A percentile compares a stretch with the other conserved stretches of the same genome.
Conservation (phyloP, 2,113 vertebrate species). For the Dipodomys merriami region DNA sequence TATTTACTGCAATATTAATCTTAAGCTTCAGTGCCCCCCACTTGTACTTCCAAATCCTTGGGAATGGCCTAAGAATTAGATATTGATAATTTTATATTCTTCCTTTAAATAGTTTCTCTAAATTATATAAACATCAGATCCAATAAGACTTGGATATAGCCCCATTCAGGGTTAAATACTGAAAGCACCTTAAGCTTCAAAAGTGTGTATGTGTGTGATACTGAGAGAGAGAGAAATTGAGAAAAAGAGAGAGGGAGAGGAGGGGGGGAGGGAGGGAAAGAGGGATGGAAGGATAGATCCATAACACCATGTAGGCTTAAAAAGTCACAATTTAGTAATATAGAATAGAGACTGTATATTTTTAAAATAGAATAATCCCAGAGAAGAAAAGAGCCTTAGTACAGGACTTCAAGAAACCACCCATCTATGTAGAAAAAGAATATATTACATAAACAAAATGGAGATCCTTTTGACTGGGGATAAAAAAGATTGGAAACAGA, state of each 20-base stretch:
- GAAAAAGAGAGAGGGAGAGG: too few species aligned
- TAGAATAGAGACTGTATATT: background rate
- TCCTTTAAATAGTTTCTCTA: background rate
- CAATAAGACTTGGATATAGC: slow-evolving; percentile 18
- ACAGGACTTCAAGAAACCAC: slow-evolving; percentile 36
- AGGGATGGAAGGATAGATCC: background rate
- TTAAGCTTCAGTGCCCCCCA: background rate
- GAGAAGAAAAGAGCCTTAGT: background rate
- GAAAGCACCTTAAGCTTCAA: slow-evolving; percentile 38
- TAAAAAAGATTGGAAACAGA: slow-evolving; percentile 15
- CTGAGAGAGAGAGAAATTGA: too few species aligned
- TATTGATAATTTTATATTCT: background rate
- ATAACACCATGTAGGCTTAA: background rate
- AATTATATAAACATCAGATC: slow-evolving; percentile 42
- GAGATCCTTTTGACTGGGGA: background rate
- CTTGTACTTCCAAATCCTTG: background rate
- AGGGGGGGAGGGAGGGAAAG: too few species aligned
- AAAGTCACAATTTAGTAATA: background rate
- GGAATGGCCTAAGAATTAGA: background rate
- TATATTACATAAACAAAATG: background rate
- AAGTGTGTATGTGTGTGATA: background rate
- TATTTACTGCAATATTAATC: background rate
- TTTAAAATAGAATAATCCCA: background rate
- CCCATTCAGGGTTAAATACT: background rate
- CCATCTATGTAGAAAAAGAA: background rate